Percentiles rank a stretch among this genome's conserved stretches.
phyloP scores from a whole-genome alignment of 2,797 vertebrate species.

The Phoeniculus purpureus region DNA sequence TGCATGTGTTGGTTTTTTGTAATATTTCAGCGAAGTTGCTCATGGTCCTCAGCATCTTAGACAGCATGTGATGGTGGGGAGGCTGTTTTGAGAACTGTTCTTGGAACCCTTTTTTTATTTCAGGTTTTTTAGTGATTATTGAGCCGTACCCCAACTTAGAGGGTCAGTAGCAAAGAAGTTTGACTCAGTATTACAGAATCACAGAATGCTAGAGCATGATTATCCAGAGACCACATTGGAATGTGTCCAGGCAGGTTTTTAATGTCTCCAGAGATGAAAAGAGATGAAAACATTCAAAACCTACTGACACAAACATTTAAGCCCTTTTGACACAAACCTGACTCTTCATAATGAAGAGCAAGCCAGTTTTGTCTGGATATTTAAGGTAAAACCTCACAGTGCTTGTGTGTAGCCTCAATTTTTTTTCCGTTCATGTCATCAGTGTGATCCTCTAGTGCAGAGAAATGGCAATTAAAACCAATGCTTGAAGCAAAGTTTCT shows the following conservation, averaged over 20 bases:
- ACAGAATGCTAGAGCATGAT: too few relatives aligned
- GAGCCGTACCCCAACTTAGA: not conserved
- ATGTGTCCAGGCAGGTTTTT: too few relatives aligned
- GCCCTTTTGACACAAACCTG: too few relatives aligned
- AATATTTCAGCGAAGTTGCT: not conserved
- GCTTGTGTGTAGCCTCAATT: not conserved
- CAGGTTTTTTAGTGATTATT: not conserved
- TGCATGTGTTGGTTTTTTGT: accelerated
- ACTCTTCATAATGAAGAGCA: not conserved
- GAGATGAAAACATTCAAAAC: too few relatives aligned
- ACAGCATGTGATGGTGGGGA: not conserved
- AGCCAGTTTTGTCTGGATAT: not conserved
- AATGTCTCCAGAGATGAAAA: too few relatives aligned
- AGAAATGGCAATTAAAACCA: not conserved
- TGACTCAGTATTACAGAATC: not conserved
- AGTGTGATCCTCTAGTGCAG: not conserved
- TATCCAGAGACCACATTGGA: too few relatives aligned
- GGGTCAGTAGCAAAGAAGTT: not conserved
- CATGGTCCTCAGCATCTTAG: not conserved
- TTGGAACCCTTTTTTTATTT: not conserved
- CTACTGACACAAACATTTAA: too few relatives aligned
- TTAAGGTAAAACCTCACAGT: not conserved
- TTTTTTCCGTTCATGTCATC: not conserved
- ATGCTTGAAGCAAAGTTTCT: not conserved
- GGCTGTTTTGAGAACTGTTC: not conserved